These are phyloP conservation scores for Griposia aprilina DNA, from an alignment of 2,888 invertebrate genomes.

Conservation along the genomic window DNA sequence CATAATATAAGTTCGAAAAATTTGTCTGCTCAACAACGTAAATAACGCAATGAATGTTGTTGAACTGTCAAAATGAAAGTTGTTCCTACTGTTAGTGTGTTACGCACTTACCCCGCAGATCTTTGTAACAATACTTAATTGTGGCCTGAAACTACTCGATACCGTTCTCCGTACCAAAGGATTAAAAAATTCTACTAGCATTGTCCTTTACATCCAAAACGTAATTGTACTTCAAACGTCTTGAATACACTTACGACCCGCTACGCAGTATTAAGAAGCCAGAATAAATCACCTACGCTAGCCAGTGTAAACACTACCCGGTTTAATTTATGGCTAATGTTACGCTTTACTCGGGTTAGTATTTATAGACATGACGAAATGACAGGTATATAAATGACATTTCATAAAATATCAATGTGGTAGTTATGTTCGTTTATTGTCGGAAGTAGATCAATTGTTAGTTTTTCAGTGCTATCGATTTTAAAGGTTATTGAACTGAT, in stretches of 20 bases:
- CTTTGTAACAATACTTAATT: no score
- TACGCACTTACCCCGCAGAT: no score
- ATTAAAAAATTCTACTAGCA: background rate
- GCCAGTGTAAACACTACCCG: slow-evolving; percentile 63
- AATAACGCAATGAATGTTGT: no score
- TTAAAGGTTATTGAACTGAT: slow-evolving; percentile 4
- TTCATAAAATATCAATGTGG: background rate
- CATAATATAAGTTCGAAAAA: no score
- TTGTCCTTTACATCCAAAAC: background rate
- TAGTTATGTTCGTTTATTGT: background rate
- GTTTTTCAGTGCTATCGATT: no score
- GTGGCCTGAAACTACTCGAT: no score
- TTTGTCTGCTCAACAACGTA: no score
- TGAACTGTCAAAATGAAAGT: no score
- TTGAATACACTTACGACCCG: slow-evolving; percentile 12
- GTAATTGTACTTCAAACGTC: background rate
- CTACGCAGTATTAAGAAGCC: slow-evolving; percentile 55
- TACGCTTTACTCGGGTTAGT: slow-evolving; percentile 45
- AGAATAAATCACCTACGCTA: slow-evolving; percentile 58
- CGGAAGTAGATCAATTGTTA: background rate
- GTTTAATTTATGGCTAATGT: slow-evolving; percentile 57
- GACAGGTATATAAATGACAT: no score
- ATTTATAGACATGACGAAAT: slow-evolving; percentile 60
- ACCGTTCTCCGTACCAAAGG: background rate
- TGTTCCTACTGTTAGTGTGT: no score